Conservation (phyloP, 1,140 invertebrate species). For the Calliopsis andreniformis region DNA sequence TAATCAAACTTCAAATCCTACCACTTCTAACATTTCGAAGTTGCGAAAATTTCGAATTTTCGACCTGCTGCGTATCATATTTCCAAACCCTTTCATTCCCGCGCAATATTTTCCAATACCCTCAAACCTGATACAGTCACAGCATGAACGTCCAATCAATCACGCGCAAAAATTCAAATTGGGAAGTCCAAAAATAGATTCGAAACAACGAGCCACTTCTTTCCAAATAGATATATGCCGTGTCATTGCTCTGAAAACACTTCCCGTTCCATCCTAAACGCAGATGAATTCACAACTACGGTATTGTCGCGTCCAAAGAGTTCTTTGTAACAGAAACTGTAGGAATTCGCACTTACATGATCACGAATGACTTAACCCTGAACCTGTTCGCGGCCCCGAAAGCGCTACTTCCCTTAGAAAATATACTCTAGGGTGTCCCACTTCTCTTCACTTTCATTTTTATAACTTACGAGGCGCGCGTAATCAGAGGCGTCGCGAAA, state of each 20-base stretch:
- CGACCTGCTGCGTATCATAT: too few relatives aligned
- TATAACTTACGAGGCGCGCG: slow-evolving; percentile 27
- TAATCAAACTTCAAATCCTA: too few relatives aligned
- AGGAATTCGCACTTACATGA: slow-evolving; percentile 35
- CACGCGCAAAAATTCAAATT: background rate
- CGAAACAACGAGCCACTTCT: background rate
- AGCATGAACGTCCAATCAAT: background rate
- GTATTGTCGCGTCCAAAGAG: slow-evolving; percentile 8
- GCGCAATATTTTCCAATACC: too few relatives aligned
- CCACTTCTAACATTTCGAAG: too few relatives aligned
- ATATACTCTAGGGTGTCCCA: background rate
- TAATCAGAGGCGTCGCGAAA: slow-evolving; percentile 30
- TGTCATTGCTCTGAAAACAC: slow-evolving; percentile 22
- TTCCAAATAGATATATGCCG: too few relatives aligned
- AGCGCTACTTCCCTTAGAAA: slow-evolving; percentile 2
- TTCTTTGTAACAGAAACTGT: slow-evolving; percentile 24
- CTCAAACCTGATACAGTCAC: background rate
- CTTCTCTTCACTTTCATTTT: slow-evolving; percentile 47
- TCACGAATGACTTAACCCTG: slow-evolving; percentile 38
- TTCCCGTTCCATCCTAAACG: slow-evolving; percentile 1
- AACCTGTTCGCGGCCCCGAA: background rate
- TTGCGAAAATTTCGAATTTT: too few relatives aligned
- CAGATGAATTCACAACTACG: background rate
- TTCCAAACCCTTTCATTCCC: too few relatives aligned
- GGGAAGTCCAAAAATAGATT: background rate